Percentiles rank a stretch among this genome's conserved stretches.
These are phyloP conservation scores for Anhinga anhinga DNA, from an alignment of 2,113 vertebrate species.

Conservation along the genomic window DNA sequence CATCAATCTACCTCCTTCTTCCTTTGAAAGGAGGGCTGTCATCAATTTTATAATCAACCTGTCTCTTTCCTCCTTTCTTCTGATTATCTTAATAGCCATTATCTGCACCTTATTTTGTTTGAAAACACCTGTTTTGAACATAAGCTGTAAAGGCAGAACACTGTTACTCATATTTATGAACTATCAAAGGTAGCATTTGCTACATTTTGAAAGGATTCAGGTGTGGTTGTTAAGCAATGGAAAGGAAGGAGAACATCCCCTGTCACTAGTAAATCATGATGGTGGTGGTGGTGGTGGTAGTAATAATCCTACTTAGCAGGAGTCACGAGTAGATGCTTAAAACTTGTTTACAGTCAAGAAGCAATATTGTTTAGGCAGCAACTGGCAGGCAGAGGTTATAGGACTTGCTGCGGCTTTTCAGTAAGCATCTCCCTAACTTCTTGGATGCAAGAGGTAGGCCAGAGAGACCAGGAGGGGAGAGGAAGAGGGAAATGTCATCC, in stretches of 20 bases:
- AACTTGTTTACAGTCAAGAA: constrained; percentile 45
- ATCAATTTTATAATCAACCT: not conserved
- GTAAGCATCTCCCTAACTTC: not conserved
- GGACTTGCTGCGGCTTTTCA: not conserved
- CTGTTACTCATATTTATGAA: not conserved
- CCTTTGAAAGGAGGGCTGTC: not conserved
- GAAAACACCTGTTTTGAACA: not conserved
- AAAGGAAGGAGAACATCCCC: constrained; percentile 6
- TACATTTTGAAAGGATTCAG: not conserved
- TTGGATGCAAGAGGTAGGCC: not conserved
- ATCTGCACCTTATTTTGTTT: not conserved
- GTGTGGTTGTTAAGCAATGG: not conserved
- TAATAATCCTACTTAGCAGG: constrained; percentile 45
- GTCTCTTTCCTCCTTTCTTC: not conserved
- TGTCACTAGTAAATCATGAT: constrained; percentile 45
- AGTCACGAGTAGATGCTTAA: constrained; percentile 54
- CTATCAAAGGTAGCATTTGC: not conserved
- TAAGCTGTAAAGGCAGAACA: not conserved
- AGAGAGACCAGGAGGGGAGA: not conserved
- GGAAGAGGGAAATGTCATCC: not conserved
- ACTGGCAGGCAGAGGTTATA: constrained; percentile 17
- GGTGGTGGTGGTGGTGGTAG: not conserved
- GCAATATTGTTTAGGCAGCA: constrained; percentile 55
- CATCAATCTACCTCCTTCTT: not conserved
- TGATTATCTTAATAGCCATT: not conserved